Base-by-base conservation (phyloP, 1,140 invertebrate species). In the Ips typographus region DNA sequence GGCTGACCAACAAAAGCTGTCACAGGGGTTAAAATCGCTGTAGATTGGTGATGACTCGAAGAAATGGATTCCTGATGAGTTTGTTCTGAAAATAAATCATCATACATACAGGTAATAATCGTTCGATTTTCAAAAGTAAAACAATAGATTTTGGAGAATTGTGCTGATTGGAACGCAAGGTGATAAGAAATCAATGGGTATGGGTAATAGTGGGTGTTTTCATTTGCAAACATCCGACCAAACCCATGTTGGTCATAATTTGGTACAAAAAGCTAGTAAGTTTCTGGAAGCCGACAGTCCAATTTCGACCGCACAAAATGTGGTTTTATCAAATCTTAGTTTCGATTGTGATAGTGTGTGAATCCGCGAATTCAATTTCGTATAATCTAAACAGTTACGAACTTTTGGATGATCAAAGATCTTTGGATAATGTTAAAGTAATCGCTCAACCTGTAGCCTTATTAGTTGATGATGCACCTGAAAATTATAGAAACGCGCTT, bases 141-240 rank as follows among this genome's bases (percentile, higher is more conserved):
- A 61, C 43, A 44, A 47, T 7, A 44, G 3, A 55, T 55, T 38
- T 55, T 55, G n/a, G n/a, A n/a, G n/a, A n/a, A n/a, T n/a, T 55
- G 2, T 8, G 1, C 42, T 63, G 22, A 49, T 52, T 63, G 36
- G 6, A 39, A 39, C 42, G 38, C 4, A 44, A 44, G 36, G 37
- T 63, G 61, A 63, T 51, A 63, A 49, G 47, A 52, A 40, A 63
- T 47, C 44, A 61, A 63, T 52, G 61, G 22, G 61, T 63, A 63
- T 63, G 44, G 39, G 60, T 52, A 38, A 49, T 55, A 55, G 51
- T 55, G 56, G 40, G 43, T 57, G 41, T 65, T 57, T 67, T 67
- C 49, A 40, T 61, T 61, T 60, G 66, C 58, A 68, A 74, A 74
- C 72, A 73, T 74, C 73, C 73, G 71, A 59, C 68, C 73, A 40